Conservation (phyloP, 1,140 invertebrate species). For the Zeugodacus cucurbitae region DNA sequence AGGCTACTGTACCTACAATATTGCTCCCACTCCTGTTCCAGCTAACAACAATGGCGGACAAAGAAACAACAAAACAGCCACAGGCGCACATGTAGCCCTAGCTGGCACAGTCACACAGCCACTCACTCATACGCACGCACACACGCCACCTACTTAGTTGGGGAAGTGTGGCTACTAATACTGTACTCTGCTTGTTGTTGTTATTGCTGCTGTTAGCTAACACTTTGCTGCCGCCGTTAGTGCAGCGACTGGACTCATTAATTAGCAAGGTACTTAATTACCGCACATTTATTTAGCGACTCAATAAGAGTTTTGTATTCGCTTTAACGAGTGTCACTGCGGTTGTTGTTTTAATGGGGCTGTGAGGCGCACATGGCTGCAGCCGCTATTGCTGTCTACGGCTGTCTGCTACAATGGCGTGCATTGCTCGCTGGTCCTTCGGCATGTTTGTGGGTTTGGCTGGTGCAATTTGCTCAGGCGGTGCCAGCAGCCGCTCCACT, state of each 20-base stretch:
- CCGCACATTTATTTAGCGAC: constrained; percentile 65
- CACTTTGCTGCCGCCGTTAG: not conserved
- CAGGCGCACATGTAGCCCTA: not conserved
- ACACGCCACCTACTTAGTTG: not conserved
- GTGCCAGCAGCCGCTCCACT: not conserved
- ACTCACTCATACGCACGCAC: not conserved
- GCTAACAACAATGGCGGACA: not conserved
- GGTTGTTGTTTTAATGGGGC: constrained; percentile 48
- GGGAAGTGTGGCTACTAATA: not conserved
- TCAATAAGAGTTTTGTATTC: constrained; percentile 51
- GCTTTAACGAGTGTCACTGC: constrained; percentile 7
- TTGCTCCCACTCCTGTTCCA: not conserved
- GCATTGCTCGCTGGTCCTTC: constrained; percentile 60
- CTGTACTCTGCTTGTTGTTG: not conserved
- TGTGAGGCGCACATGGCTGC: constrained; percentile 48
- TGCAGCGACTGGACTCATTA: constrained; percentile 50
- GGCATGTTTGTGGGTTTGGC: constrained; percentile 48
- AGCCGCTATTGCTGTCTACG: not conserved
- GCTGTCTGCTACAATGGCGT: not conserved
- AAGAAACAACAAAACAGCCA: not conserved
- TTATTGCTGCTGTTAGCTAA: not conserved
- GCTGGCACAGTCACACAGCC: not conserved
- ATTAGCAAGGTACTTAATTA: constrained; percentile 67
- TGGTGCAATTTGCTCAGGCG: constrained; percentile 35
- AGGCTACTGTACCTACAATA: not conserved